Percentiles rank a stretch among this genome's conserved stretches.
Evolutionary conservation across 2,113 vertebrate species (phyloP).

Genomic region (Emberiza fucata): DNA sequence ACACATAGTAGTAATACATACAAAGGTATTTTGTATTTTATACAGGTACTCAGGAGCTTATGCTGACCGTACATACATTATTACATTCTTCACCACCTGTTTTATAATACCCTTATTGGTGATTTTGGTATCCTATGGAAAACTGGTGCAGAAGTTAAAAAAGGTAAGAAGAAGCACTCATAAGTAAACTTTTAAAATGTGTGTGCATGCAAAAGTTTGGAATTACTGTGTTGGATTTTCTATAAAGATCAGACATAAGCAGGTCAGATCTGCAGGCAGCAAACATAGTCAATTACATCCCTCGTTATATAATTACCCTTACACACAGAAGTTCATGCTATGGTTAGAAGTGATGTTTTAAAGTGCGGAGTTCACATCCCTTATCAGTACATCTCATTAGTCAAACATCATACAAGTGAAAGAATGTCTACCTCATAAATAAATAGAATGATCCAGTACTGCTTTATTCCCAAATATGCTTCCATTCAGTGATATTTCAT

Average conservation of each 20-base stretch:
- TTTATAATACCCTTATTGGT: slow-evolving; percentile 84
- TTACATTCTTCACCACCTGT: slow-evolving; percentile 84
- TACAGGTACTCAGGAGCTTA: slow-evolving; percentile 82
- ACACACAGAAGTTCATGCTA: neutral
- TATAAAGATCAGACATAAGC: neutral
- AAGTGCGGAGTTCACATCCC: neutral
- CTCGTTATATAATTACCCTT: neutral
- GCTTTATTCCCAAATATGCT: neutral
- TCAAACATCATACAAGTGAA: neutral
- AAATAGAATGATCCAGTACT: neutral
- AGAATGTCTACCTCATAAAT: neutral
- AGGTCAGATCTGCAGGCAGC: neutral
- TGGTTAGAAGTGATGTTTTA: neutral
- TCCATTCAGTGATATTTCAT: neutral
- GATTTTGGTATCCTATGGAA: slow-evolving; percentile 87
- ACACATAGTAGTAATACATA: rapidly evolving
- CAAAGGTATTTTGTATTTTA: neutral
- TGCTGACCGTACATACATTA: slow-evolving; percentile 81
- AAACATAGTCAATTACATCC: neutral
- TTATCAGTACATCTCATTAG: neutral
- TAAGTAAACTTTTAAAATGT: neutral
- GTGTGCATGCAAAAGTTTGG: neutral
- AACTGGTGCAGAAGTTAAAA: slow-evolving; percentile 81
- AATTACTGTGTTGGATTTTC: neutral
- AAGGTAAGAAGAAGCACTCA: slow-evolving; percentile 74